phyloP scores from a whole-genome alignment of 2,797 vertebrate species.

The Acanthornis magna region DNA sequence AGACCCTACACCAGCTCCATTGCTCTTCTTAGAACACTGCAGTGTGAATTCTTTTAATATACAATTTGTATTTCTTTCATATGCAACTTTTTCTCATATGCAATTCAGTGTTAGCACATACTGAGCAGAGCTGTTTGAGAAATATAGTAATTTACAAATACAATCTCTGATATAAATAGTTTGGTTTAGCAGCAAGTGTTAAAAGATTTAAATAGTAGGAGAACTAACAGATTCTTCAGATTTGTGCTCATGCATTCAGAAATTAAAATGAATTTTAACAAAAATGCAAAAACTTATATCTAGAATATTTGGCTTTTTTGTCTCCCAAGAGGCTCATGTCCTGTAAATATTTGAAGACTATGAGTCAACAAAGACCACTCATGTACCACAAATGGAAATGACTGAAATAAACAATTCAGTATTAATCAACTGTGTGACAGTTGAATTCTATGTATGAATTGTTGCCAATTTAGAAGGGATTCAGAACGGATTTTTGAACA shows the following conservation, averaged over 20 bases:
- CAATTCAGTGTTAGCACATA: neutral
- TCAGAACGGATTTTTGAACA: neutral
- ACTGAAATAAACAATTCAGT: neutral
- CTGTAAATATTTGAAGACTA: neutral
- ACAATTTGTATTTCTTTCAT: neutral
- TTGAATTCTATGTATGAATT: neutral
- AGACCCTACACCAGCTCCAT: rapidly evolving
- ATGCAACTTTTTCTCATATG: neutral
- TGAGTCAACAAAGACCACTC: neutral
- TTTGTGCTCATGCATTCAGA: neutral
- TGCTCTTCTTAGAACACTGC: neutral
- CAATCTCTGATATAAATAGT: neutral
- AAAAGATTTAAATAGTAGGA: neutral
- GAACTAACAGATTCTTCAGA: neutral
- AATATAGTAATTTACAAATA: neutral
- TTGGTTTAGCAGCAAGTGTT: neutral
- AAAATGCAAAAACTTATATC: neutral
- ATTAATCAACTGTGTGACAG: neutral
- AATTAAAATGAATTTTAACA: neutral
- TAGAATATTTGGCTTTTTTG: neutral
- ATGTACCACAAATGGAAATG: neutral
- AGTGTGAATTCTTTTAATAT: neutral
- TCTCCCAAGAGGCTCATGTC: neutral
- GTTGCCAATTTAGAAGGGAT: neutral
- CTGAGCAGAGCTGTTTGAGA: neutral